phyloP scores from a whole-genome alignment of 2,797 vertebrate species.

The Harpagifer antarcticus region DNA sequence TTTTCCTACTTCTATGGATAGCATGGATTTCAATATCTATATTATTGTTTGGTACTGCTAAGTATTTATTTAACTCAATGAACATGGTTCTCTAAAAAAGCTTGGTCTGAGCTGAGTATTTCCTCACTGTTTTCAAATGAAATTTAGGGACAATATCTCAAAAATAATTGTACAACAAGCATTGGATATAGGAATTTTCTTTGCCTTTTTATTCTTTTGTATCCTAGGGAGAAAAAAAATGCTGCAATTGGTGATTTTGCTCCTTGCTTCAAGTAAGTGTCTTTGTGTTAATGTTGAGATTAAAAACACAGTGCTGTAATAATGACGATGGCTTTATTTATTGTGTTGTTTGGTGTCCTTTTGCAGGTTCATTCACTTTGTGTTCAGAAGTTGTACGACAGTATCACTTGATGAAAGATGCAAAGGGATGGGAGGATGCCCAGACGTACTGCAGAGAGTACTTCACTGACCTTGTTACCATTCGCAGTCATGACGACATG shows the following conservation, averaged over 20 bases:
- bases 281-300: neutral
- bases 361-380: constrained; percentile 19
- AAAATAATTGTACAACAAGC: neutral
- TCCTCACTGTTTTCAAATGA: neutral
- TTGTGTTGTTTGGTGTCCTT: neutral
- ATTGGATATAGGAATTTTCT: neutral
- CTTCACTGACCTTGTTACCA: constrained; percentile 20
- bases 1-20: neutral
- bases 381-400: neutral
- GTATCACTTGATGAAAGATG: neutral
- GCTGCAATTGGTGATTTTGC: constrained; percentile 11
- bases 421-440: neutral
- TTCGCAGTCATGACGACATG: constrained; percentile 16
- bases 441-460: constrained; percentile 24
- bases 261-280: constrained; percentile 34
- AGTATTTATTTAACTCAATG: neutral
- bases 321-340: neutral
- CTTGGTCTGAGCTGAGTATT: neutral
- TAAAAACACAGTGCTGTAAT: neutral
- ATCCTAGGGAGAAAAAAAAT: constrained; percentile 7
- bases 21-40: neutral
- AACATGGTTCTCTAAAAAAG: neutral
- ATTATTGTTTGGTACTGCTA: too few relatives aligned
- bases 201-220: neutral
- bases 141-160: neutral